phyloP scores from a whole-genome alignment of 1,140 invertebrate species.

The Sitophilus oryzae region DNA sequence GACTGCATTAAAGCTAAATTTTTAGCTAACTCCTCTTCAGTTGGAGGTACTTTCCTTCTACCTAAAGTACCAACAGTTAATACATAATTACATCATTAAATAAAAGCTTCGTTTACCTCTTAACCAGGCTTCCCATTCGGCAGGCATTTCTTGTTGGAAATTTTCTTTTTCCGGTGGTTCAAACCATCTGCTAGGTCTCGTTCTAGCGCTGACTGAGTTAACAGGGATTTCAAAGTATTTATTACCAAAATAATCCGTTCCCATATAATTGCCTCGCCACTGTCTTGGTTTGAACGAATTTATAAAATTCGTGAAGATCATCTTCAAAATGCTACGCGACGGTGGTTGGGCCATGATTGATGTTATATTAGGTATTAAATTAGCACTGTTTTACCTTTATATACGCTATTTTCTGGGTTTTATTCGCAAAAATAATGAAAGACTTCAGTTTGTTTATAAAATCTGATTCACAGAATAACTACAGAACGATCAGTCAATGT shows the following conservation, averaged over 20 bases:
- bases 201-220: conserved; percentile 52
- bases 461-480: no score
- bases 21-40: conserved; percentile 61
- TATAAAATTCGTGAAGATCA: conserved; percentile 54
- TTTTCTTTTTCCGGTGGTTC: conserved; percentile 54
- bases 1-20: conserved; percentile 64
- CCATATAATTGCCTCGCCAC: conserved; percentile 48
- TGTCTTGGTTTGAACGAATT: conserved; percentile 53
- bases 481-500: no score
- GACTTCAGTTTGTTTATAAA: no score
- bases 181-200: conserved; percentile 63
- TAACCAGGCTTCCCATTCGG: conserved; percentile 82
- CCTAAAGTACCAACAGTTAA: conserved; percentile 4
- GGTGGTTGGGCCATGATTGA: conserved; percentile 45
- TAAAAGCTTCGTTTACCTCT: conserved; percentile 43
- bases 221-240: conserved; percentile 72
- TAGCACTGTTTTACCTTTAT: no score
- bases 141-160: conserved; percentile 65
- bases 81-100: background rate
- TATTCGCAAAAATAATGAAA: no score
- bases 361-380: no score
- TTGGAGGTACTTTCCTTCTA: conserved; percentile 60
- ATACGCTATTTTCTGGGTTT: no score
- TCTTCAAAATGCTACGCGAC: conserved; percentile 41
- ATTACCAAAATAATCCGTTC: conserved; percentile 68